Evolutionary conservation across 2,888 invertebrate genomes (phyloP).

Genomic region (Agapostemon virescens): DNA sequence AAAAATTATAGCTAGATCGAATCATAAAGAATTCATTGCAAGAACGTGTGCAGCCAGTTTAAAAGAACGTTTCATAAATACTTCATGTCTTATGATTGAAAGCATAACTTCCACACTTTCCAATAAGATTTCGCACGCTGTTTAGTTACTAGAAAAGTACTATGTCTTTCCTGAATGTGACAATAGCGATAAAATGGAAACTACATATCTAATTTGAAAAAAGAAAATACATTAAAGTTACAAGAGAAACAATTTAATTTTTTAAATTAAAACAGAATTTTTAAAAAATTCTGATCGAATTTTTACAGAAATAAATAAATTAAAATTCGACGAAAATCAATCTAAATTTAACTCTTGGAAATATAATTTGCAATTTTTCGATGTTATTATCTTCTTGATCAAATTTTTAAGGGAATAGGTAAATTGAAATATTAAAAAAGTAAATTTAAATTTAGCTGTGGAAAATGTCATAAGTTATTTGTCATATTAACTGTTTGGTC

Average conservation of each 20-base stretch:
- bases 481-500: no score
- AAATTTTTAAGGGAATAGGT: background rate
- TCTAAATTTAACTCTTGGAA: background rate
- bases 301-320: background rate
- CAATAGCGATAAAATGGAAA: background rate
- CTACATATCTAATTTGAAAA: background rate
- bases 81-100: background rate
- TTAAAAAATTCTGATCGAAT: background rate
- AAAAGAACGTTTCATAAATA: constrained; percentile 6
- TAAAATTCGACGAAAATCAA: background rate
- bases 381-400: background rate
- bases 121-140: background rate
- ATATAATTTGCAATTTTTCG: background rate
- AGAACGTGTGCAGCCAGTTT: background rate
- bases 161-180: background rate
- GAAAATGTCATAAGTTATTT: no score
- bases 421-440: background rate
- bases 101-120: background rate
- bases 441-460: background rate
- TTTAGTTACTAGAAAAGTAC: background rate
- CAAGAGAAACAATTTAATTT: background rate
- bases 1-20: background rate
- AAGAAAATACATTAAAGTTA: background rate
- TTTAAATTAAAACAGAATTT: no score
- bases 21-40: constrained; percentile 4